Evolutionary conservation across 2,797 vertebrate genomes (phyloP).

Genomic region (Enteromius trimaculatus): DNA sequence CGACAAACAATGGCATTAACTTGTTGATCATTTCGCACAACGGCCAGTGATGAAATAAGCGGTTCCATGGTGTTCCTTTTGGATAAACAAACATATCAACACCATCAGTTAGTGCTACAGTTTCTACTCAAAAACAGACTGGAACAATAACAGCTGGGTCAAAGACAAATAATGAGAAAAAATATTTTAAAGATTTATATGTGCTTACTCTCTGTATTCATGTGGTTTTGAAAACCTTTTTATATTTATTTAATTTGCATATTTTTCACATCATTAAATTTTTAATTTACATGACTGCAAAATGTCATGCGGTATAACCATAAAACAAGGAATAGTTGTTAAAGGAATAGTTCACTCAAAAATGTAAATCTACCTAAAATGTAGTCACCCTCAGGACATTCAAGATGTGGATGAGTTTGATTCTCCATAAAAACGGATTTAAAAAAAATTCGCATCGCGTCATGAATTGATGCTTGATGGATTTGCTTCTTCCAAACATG

Average conservation of each 20-base stretch:
- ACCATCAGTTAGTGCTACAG: neutral
- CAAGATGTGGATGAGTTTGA: neutral
- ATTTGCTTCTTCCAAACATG: neutral
- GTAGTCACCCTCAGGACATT: neutral
- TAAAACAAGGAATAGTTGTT: neutral
- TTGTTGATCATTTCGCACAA: conserved; percentile 29
- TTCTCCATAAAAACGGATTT: neutral
- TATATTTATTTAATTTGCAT: neutral
- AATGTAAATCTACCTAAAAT: neutral
- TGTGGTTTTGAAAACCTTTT: neutral
- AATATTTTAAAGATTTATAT: neutral
- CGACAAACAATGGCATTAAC: conserved; percentile 22
- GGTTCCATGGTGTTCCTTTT: neutral
- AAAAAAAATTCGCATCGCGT: neutral
- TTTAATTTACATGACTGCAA: neutral
- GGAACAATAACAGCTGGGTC: neutral
- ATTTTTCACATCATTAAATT: neutral
- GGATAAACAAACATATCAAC: conserved; percentile 7
- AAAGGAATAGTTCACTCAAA: neutral
- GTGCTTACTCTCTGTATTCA: neutral
- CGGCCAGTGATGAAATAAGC: conserved; percentile 10
- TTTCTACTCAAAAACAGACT: neutral
- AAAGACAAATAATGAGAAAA: neutral
- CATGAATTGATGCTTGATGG: neutral
- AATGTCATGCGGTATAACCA: neutral